Evolutionary conservation across 2,797 vertebrate genomes (phyloP).

Genomic region (Scarus forsteni): DNA sequence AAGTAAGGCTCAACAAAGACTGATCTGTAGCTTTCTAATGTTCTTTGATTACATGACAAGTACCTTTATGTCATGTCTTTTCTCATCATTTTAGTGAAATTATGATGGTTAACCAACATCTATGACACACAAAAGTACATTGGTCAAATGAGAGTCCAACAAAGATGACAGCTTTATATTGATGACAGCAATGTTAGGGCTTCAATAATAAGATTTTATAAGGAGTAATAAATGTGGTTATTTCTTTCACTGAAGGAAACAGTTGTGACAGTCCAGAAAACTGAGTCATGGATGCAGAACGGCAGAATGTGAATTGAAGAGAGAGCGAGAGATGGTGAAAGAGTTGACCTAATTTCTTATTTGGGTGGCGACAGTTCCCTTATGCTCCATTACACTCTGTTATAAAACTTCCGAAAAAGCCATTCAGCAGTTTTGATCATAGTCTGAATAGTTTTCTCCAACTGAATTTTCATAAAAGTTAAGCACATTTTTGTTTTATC

Average conservation of each 20-base stretch:
- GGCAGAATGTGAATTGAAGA: neutral
- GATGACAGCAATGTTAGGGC: neutral
- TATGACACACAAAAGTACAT: neutral
- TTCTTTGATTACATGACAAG: neutral
- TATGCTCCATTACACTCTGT: constrained; percentile 11
- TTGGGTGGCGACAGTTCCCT: constrained; percentile 26
- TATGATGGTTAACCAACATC: neutral
- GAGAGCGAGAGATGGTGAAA: neutral
- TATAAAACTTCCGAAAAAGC: constrained; percentile 20
- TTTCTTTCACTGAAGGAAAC: constrained; percentile 13
- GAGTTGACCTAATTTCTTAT: constrained; percentile 33
- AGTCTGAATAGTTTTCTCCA: too few relatives aligned
- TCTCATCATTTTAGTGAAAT: neutral
- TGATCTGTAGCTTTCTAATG: neutral
- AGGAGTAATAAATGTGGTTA: constrained; percentile 21
- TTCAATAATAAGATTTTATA: constrained; percentile 2
- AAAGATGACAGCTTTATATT: constrained; percentile 11
- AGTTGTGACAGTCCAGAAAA: neutral
- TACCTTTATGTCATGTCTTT: neutral
- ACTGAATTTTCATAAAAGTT: too few relatives aligned
- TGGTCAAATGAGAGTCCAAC: neutral
- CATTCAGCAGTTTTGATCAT: neutral
- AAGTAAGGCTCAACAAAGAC: neutral
- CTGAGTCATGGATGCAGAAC: constrained; percentile 13
- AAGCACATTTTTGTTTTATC: too few relatives aligned